Base-by-base conservation (phyloP, 2,888 invertebrate genomes). In the Drepana falcataria region DNA sequence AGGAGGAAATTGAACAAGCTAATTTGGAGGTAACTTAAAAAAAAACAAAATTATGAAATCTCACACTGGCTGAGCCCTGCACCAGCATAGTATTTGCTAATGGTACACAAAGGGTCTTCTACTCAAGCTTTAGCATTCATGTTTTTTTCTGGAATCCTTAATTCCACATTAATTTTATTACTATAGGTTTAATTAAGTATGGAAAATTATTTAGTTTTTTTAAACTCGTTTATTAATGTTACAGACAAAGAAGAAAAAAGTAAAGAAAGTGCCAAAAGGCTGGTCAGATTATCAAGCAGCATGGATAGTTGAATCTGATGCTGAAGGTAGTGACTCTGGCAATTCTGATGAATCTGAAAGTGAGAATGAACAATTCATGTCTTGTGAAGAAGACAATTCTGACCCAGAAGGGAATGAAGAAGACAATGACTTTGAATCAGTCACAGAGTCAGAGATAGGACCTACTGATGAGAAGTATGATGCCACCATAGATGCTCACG, bases 241-340 rank as follows among this genome's bases (percentile, higher is more conserved):
- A 37, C 69, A 87, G 78, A 91, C 87, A 47, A 94, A 93, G 68
- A 92, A 90, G 53, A 93, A 92, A 63, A 95, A 94, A 79, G 89
- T 94, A 4, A 94, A 98, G 33, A 96, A 95, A 73, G 95, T 98
- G 6, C 98, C 98, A 0, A 97, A 97, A 85, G 99, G 99, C 37
- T 98, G 97, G 87, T 99, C 99, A 2, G 97, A 96, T 55, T 99
- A 99, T 82, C 99, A 99, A 88, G 97, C 99, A 2, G 96, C 98
- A 51, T 97, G 97, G 97, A 95, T 97, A 57, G 95, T 95, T 0
- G 96, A 96, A 69, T 93, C 93, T 48, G 95, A 95, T 65, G 92
- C 91, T 34, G 92, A 92, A 59, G 92, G 85, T 35, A 89, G 88
- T 49, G 89, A 83, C 1, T 87, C 90, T 5, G 90, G 85, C 48